A percentile compares a stretch with the other conserved stretches of the same genome.
Conservation (phyloP, 2,797 vertebrate species). For the Danio kyathit region DNA sequence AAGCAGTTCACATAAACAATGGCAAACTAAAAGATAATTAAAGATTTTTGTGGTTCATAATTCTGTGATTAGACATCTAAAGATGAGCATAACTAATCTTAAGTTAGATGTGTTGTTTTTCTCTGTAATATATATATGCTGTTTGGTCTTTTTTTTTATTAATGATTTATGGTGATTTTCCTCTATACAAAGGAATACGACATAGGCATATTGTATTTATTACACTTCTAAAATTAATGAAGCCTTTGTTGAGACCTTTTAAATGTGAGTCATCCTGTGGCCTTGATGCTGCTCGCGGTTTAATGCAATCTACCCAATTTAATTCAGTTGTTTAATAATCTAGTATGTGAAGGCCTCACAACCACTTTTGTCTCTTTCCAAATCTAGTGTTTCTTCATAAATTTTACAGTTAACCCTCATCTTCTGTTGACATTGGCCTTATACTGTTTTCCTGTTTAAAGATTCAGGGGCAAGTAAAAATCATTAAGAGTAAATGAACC, state of each 20-base stretch:
- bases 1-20: slow-evolving; percentile 35
- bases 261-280: background rate
- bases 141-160: background rate
- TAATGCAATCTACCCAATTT: background rate
- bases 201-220: background rate
- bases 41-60: slow-evolving; percentile 2
- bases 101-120: background rate
- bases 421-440: background rate
- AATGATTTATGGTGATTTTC: background rate
- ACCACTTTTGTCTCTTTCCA: background rate
- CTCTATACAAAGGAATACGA: background rate
- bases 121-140: background rate
- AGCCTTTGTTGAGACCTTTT: background rate
- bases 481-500: background rate
- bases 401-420: background rate
- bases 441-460: background rate
- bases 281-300: background rate
- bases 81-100: background rate
- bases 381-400: slow-evolving; percentile 4
- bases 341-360: background rate
- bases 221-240: background rate
- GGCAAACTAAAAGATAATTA: slow-evolving; percentile 48
- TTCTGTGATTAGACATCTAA: slow-evolving; percentile 3
- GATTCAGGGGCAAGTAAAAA: background rate
- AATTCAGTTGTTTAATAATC: slow-evolving; percentile 11